phyloP scores from a whole-genome alignment of 2,113 vertebrate genomes.

The Holacanthus passer region DNA sequence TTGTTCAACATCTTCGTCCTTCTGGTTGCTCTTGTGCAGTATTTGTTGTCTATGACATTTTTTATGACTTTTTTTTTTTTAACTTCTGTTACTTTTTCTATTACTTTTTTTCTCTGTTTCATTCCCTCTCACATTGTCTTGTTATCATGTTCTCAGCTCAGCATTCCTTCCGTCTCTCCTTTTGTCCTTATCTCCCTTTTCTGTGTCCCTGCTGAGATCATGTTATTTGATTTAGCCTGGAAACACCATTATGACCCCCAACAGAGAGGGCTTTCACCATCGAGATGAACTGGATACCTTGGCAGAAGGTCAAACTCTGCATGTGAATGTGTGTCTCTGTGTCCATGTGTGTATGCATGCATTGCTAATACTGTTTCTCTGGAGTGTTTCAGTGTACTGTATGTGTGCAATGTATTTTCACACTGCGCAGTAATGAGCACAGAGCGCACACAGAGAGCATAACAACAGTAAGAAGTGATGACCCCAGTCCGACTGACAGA shows the following conservation, averaged over 20 bases:
- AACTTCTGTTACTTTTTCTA: not conserved
- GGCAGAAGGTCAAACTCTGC: slow-evolving; percentile 27
- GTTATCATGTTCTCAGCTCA: not conserved
- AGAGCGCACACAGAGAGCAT: too few relatives aligned
- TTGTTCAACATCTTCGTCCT: slow-evolving; percentile 8
- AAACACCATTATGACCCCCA: slow-evolving; percentile 59
- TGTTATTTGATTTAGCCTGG: slow-evolving; percentile 68
- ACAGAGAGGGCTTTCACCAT: slow-evolving; percentile 24
- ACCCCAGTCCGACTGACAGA: too few relatives aligned
- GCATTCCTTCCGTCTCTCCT: not conserved
- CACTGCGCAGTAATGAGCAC: not conserved
- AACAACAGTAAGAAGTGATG: too few relatives aligned
- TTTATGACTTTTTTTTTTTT: too few relatives aligned
- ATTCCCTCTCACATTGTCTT: not conserved
- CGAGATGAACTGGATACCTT: slow-evolving; percentile 44
- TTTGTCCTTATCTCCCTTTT: slow-evolving; percentile 1
- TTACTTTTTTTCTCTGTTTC: not conserved
- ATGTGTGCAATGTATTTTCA: not conserved
- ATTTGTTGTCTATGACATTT: not conserved
- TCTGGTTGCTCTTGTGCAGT: not conserved
- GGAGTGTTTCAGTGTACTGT: not conserved
- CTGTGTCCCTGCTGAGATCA: slow-evolving; percentile 30
- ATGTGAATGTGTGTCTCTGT: slow-evolving; percentile 2
- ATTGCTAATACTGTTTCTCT: not conserved
- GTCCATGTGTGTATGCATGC: not conserved